phyloP scores from a whole-genome alignment of 2,797 vertebrate genomes.

The Pseudotriccus pelzelni region DNA sequence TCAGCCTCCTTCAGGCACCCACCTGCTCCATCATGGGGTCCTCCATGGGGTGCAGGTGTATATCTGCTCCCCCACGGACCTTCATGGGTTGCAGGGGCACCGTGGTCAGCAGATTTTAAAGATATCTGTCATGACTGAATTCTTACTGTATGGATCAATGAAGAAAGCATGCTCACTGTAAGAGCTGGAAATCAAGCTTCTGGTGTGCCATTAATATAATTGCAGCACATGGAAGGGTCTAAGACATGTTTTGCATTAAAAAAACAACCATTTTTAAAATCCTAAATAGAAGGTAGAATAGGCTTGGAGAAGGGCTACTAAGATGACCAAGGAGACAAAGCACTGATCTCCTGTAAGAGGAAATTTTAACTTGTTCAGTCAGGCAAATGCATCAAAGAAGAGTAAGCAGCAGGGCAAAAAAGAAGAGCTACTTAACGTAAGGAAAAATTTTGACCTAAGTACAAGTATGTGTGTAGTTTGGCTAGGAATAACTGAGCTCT shows the following conservation, averaged over 20 bases:
- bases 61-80: not conserved
- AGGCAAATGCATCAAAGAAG: not conserved
- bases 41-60: not conserved
- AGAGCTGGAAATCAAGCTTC: not conserved
- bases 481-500: not conserved
- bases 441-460: not conserved
- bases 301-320: not conserved
- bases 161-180: not conserved
- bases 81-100: too few relatives aligned
- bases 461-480: not conserved
- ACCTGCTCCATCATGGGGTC: not conserved
- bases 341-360: not conserved
- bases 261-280: not conserved
- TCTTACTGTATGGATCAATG: not conserved
- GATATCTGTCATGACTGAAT: not conserved
- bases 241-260: not conserved
- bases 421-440: not conserved
- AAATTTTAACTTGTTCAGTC: not conserved
- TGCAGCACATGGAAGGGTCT: not conserved
- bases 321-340: not conserved
- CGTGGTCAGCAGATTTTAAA: not conserved
- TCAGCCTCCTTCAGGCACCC: not conserved
- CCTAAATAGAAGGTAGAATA: not conserved
- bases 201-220: not conserved
- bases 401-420: not conserved